Base-by-base conservation (phyloP, 2,888 invertebrate species). In the Zygothrica quintamaculata region DNA sequence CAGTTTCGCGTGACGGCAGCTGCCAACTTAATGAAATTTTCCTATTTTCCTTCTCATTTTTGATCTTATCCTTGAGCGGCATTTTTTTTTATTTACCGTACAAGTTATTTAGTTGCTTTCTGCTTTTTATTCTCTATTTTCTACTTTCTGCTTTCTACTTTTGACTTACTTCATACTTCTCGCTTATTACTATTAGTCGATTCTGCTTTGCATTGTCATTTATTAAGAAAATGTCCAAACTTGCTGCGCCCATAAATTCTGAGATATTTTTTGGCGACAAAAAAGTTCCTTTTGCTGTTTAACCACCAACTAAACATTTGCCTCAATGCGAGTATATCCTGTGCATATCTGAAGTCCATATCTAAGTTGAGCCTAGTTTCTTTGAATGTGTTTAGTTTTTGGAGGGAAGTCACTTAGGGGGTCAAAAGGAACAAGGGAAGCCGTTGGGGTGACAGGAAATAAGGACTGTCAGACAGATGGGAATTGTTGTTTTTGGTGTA, bases 191-290 rank as follows among this genome's bases (percentile, higher is more conserved):
- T 52, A 39, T 46, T 16, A 13, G 56, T 25, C 31, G 15, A 11
- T 33, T 50, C 37, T 44, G 37, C 39, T 68, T 66, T 74, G 71
- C 79, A 66, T 59, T 77, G 72, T 69, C 61, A 65, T 70, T 77
- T 69, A 60, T 70, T 69, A 58, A 42, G 65, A 65, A 70, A 77
- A 76, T 75, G 77, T 74, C 74, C 65, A 74, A 87, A 87, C 73
- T 81, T 86, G 81, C 58, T 25, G 52, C 13, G 46, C 66, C 61
- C 74, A 77, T 81, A 84, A 84, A 81, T 85, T 78, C 71, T 74
- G 62, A 31, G 60, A 70, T 67, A 65, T 70, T 55, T 70, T 55
- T 39, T 37, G 15, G 16, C 25, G 43, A 8, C 16, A 44, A 31
- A 7, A 71, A 72, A 53, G 42, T 65, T 57, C n/a, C 11, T 70